phyloP scores from a whole-genome alignment of 23 tunicate genomes.

The Phallusia fumigata region DNA sequence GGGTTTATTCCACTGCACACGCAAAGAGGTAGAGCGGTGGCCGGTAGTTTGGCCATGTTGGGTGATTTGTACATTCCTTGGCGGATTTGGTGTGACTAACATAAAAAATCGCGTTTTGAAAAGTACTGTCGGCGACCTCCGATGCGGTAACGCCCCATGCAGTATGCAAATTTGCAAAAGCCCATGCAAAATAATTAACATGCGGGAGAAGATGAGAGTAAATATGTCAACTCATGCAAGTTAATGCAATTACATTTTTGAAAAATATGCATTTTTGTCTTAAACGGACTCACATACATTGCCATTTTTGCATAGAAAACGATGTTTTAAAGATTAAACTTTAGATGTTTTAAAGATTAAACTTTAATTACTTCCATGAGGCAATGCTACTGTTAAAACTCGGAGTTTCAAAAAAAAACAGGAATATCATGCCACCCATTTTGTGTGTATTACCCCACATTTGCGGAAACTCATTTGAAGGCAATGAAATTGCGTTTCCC shows the following conservation, averaged over 20 bases:
- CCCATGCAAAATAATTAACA: too few species aligned
- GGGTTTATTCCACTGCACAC: background rate
- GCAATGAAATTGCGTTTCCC: background rate
- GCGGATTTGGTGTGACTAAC: slow-evolving; percentile 11
- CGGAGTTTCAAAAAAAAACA: too few species aligned
- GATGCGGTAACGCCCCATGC: too few species aligned
- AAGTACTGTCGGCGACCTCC: too few species aligned
- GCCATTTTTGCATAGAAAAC: too few species aligned
- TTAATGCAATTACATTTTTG: background rate
- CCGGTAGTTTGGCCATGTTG: background rate
- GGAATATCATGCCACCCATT: background rate
- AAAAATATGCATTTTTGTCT: background rate
- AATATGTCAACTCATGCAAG: background rate
- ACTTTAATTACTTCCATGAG: too few species aligned
- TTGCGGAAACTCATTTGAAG: background rate
- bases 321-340: too few species aligned
- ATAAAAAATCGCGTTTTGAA: background rate
- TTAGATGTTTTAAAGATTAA: too few species aligned
- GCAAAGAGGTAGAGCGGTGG: background rate
- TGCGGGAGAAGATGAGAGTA: too few species aligned
- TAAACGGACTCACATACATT: too few species aligned
- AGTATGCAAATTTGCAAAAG: too few species aligned
- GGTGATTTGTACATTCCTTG: background rate
- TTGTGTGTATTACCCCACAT: background rate
- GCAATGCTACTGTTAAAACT: too few species aligned